Percentiles rank a stretch among this genome's conserved stretches.
These are phyloP conservation scores for Helostoma temminkii DNA, from an alignment of 2,797 vertebrate species.

Conservation along the genomic window DNA sequence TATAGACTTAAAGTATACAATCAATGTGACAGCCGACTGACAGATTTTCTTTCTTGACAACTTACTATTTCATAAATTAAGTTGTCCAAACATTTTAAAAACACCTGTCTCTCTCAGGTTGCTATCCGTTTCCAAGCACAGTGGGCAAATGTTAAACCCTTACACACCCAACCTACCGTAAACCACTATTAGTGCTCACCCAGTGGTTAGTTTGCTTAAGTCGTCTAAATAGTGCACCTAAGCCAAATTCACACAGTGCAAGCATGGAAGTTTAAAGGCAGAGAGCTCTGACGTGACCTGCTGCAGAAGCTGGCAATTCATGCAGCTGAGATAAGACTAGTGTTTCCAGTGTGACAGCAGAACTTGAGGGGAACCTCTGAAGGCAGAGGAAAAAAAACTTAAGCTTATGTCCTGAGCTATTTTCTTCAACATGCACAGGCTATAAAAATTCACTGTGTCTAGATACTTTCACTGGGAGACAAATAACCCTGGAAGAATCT, in stretches of 20 bases:
- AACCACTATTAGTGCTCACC: constrained; percentile 28
- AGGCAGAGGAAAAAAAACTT: constrained; percentile 41
- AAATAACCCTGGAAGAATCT: constrained; percentile 46
- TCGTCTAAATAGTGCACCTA: constrained; percentile 27
- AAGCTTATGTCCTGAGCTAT: constrained; percentile 54
- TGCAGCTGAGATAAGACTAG: constrained; percentile 65
- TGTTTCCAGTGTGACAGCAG: constrained; percentile 63
- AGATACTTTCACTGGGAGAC: constrained; percentile 39
- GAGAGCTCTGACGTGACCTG: constrained; percentile 57
- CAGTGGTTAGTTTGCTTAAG: constrained; percentile 47
- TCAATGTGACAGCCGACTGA: constrained; percentile 8
- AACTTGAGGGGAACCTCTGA: constrained; percentile 61
- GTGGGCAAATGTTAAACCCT: constrained; percentile 30
- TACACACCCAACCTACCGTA: constrained; percentile 17
- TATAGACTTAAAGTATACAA: neutral
- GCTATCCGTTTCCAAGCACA: constrained; percentile 8
- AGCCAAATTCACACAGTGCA: constrained; percentile 28
- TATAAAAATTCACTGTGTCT: constrained; percentile 49
- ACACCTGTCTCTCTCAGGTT: constrained; percentile 26
- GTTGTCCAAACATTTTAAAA: constrained; percentile 33
- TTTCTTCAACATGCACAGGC: constrained; percentile 55
- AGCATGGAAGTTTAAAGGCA: constrained; percentile 39
- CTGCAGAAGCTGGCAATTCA: constrained; percentile 64
- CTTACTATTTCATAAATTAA: constrained; percentile 30
- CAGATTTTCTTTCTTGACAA: constrained; percentile 28